Percentiles rank a stretch among this genome's conserved stretches.
phyloP scores from a whole-genome alignment of 2,113 vertebrate genomes.

The Arothron firmamentum region DNA sequence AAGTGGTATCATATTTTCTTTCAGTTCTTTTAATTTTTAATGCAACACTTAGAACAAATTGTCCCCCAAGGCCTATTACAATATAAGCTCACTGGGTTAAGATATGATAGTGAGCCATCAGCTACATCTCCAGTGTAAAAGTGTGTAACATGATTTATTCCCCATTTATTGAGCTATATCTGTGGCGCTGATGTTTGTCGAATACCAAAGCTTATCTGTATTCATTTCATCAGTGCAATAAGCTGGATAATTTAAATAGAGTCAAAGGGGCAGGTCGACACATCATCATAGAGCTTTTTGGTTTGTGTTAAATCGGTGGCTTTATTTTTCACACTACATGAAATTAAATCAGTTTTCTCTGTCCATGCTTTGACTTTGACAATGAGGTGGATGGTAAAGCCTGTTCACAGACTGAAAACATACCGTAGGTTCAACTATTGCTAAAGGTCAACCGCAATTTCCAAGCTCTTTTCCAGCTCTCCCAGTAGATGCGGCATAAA shows the following conservation, averaged over 20 bases:
- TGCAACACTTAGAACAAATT: slow-evolving; percentile 69
- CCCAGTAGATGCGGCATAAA: slow-evolving; percentile 17
- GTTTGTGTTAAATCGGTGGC: not conserved
- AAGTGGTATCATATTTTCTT: slow-evolving; percentile 50
- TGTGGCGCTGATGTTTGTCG: not conserved
- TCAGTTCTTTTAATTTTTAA: slow-evolving; percentile 69
- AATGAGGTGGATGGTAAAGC: slow-evolving; percentile 4
- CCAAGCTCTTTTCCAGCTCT: not conserved
- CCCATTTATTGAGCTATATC: slow-evolving; percentile 9
- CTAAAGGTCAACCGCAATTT: slow-evolving; percentile 39
- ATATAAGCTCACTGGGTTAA: slow-evolving; percentile 30
- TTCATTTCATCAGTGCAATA: not conserved
- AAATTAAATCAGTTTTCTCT: slow-evolving; percentile 8
- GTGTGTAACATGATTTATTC: slow-evolving; percentile 21
- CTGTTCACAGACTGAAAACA: slow-evolving; percentile 12
- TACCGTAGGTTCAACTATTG: not conserved
- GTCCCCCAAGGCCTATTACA: slow-evolving; percentile 67
- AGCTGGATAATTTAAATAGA: not conserved
- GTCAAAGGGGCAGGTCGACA: not conserved
- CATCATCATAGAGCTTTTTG: not conserved
- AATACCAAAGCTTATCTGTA: not conserved
- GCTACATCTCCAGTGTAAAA: slow-evolving; percentile 20
- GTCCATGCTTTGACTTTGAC: slow-evolving; percentile 17
- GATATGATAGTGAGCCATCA: slow-evolving; percentile 24
- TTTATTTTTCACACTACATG: slow-evolving; percentile 6